Evolutionary conservation across 1,140 invertebrate genomes (phyloP), one percentile per base, ranked within the genome.

Genomic region (Bombyx mandarina): DNA sequence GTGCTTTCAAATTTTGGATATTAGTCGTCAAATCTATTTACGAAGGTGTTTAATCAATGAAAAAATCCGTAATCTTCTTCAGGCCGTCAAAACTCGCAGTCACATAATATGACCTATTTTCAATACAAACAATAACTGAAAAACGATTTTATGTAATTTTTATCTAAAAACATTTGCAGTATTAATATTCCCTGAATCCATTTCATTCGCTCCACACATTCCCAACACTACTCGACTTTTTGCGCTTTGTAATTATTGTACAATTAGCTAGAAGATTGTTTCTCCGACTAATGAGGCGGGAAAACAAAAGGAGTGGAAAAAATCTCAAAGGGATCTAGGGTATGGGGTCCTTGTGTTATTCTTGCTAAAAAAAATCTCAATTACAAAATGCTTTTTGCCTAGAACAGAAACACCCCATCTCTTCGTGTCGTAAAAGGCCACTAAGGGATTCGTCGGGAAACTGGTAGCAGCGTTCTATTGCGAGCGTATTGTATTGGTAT

Each of bases 201-300:
- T 35, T 35, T 42, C 51, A 35, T 52, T 52, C 10, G 35, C 4
- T 52, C 42, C 6, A 26, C 22, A 35, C 51, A 8, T 42, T 52
- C 51, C 51, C 51, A 12, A 35, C 51, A 35, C 51, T 35, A 52
- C 8, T 35, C 10, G 10, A 35, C 8, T 49, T 51, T 51, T 51
- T 51, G 49, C 26, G 51, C 51, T 52, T 26, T 52, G 26, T 35
- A 52, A 52, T 52, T 52, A 52, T 52, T 52, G 51, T 43, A 35
- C 51, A 52, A 52, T 52, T 52, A 52, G 51, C n/a, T 6, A 35
- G 12, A 52, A 52, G 8, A 26, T 12, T 52, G 8, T 52, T 43
- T 52, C n/a, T 47, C 45, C 26, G 26, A 35, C 26, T 35, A 35
- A 35, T 35, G 26, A 35, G 26, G 26, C 26, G 26, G 26, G 26